Percentiles rank a stretch among this genome's conserved stretches.
Evolutionary conservation across 2,113 vertebrate species (phyloP).

Genomic region (Desmodus rotundus): DNA sequence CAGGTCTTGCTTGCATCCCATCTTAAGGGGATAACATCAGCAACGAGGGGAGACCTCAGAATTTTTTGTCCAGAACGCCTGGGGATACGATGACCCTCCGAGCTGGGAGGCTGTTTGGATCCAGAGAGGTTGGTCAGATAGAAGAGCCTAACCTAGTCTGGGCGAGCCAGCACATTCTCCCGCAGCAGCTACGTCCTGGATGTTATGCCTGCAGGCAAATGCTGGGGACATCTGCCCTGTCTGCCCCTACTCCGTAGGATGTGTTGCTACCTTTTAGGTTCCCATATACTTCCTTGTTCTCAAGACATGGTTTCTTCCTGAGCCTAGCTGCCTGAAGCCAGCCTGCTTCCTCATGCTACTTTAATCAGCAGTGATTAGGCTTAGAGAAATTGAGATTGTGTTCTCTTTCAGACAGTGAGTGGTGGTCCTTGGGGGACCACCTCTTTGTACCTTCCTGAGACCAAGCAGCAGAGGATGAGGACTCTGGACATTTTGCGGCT

Average conservation of each 20-base stretch:
- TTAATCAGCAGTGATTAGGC: neutral
- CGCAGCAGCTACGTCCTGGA: fast-evolving
- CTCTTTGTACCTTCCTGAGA: slow-evolving; percentile 3
- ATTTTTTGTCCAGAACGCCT: neutral
- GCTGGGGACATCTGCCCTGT: neutral
- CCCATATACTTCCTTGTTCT: neutral
- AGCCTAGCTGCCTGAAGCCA: neutral
- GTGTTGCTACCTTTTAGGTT: neutral
- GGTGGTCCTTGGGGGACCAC: neutral
- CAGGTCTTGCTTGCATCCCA: neutral
- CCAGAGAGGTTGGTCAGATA: neutral
- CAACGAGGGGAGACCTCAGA: neutral
- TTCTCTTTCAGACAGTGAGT: neutral
- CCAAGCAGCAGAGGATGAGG: neutral
- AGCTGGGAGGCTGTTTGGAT: neutral
- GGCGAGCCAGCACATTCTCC: neutral
- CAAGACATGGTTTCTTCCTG: neutral
- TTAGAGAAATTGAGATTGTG: neutral
- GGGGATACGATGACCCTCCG: neutral
- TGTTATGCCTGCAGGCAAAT: neutral
- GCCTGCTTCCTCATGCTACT: neutral
- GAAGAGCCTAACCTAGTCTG: neutral
- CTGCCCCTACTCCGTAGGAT: neutral
- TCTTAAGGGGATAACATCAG: neutral
- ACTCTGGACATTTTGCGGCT: neutral